Evolutionary conservation across 2,113 vertebrate genomes (phyloP).

Genomic region (Pygathrix nemaeus): DNA sequence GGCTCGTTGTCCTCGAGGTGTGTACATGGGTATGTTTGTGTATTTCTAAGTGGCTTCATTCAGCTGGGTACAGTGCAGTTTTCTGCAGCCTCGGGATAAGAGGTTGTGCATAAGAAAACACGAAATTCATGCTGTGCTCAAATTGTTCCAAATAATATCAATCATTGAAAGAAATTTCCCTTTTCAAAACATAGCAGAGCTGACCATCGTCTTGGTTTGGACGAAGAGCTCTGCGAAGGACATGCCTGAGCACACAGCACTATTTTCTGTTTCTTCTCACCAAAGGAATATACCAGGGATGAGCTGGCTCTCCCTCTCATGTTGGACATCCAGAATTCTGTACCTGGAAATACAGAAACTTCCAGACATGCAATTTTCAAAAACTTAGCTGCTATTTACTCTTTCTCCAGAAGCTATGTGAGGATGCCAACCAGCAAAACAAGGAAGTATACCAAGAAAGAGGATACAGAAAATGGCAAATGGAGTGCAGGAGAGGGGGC

Average conservation of each 20-base stretch:
- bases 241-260: no score
- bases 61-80: neutral
- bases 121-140: neutral
- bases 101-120: neutral
- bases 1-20: neutral
- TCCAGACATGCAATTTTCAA: neutral
- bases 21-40: neutral
- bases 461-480: neutral
- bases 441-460: slow-evolving; percentile 7
- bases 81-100: neutral
- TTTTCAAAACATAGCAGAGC: neutral
- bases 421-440: neutral
- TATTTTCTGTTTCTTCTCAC: neutral
- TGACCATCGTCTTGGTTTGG: neutral
- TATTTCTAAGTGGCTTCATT: neutral
- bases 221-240: no score
- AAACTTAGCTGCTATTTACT: neutral
- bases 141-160: neutral
- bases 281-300: neutral
- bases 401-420: neutral
- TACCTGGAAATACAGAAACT: neutral
- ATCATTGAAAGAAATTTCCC: neutral
- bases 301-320: neutral
- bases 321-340: neutral
- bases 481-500: neutral